phyloP scores from a whole-genome alignment of 2,113 vertebrate species.

The Lophura nycthemera region DNA sequence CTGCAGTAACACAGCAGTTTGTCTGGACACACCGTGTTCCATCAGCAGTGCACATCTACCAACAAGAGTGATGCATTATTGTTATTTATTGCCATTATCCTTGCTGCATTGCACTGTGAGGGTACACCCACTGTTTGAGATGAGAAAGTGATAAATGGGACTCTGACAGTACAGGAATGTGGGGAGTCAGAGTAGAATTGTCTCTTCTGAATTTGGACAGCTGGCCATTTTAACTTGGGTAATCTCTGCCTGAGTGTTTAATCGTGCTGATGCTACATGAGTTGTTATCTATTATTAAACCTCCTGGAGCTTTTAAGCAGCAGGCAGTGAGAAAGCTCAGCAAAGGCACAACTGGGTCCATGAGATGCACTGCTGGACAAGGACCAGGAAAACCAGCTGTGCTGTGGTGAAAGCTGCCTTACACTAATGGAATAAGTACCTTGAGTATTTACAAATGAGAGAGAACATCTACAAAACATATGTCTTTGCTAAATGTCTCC shows the following conservation, averaged over 20 bases:
- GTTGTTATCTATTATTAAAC: neutral
- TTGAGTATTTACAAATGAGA: neutral
- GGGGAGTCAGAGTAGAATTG: neutral
- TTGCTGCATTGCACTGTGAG: accelerated
- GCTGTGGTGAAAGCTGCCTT: neutral
- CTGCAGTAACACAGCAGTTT: neutral
- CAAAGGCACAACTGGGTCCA: neutral
- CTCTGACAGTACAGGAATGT: neutral
- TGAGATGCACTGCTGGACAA: neutral
- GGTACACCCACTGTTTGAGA: neutral
- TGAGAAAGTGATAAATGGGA: neutral
- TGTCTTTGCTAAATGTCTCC: neutral
- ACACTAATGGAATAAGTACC: neutral
- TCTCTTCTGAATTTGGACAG: neutral
- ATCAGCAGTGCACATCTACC: neutral
- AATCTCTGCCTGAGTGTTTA: neutral
- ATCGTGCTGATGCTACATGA: neutral
- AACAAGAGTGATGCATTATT: neutral
- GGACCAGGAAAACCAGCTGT: neutral
- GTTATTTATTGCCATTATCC: neutral
- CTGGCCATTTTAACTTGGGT: neutral
- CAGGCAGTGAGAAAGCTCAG: neutral
- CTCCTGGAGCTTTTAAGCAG: neutral
- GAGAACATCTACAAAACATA: neutral
- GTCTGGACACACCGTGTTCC: neutral